Evolutionary conservation across 2,888 invertebrate species (phyloP).

Genomic region (Tenthredo scrophulariae): DNA sequence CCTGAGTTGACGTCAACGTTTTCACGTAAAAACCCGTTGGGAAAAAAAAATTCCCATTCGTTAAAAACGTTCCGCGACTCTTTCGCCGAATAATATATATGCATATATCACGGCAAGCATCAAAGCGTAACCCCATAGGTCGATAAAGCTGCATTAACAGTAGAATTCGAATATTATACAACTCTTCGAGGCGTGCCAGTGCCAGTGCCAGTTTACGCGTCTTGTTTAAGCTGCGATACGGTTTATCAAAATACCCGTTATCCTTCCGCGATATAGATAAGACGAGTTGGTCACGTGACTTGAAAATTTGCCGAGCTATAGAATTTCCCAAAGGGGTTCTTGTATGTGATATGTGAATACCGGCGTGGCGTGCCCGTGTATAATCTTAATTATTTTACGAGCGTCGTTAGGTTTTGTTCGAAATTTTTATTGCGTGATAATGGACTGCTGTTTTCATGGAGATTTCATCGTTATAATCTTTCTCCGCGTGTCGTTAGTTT

Average conservation of each 20-base stretch:
- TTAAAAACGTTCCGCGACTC: neutral
- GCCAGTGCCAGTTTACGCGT: neutral
- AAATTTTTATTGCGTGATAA: conserved; percentile 51
- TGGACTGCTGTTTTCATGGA: conserved; percentile 46
- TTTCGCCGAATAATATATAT: neutral
- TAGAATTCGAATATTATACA: neutral
- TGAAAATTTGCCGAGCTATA: conserved; percentile 30
- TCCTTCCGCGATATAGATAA: conserved; percentile 49
- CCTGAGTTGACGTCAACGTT: neutral
- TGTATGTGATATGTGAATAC: neutral
- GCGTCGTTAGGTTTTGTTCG: conserved; percentile 53
- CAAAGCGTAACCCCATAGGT: conserved; percentile 14
- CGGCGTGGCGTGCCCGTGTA: conserved; percentile 42
- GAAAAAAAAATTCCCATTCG: neutral
- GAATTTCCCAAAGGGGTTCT: neutral
- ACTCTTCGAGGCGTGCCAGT: neutral
- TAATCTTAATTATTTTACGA: conserved; percentile 54
- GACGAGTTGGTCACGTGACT: conserved; percentile 39
- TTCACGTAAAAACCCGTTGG: neutral
- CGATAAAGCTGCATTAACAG: conserved; percentile 23
- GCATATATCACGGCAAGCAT: neutral
- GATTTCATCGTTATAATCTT: conserved; percentile 40
- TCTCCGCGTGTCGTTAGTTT: conserved; percentile 16
- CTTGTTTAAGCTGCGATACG: conserved; percentile 43
- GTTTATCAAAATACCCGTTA: conserved; percentile 51